Evolutionary conservation across 2,797 vertebrate genomes (phyloP), one percentile per base, ranked within the genome.

Genomic region (Oreochromis grahami): DNA sequence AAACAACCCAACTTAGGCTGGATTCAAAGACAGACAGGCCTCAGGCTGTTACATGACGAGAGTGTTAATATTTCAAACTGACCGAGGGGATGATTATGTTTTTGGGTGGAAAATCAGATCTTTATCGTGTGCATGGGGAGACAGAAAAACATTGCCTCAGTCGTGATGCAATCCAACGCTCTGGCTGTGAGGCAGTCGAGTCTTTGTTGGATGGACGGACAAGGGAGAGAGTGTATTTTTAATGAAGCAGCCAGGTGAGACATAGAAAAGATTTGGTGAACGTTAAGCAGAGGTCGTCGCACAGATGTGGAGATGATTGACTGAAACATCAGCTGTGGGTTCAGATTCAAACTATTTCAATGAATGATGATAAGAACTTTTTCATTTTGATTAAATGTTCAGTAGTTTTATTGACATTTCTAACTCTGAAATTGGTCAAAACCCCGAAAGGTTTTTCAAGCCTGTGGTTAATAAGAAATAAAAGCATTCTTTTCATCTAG

Each of bases 91-190:
- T 51, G 58, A 56, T 81, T 83, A 78, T 41, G 48, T 45, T 83
- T 86, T 78, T 68, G 76, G 43, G 50, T 58, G 76, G 45, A 83
- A 77, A 85, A 60, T 70, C 70, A 63, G 77, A 63, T 82, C 82
- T 89, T 81, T 50, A 79, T 81, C 53, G 74, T 76, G 72, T 65
- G 77, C 81, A 13, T n/a, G 2, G 65, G 82, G 43, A 76, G 45
- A 34, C 70, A 34, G n/a, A 48, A 79, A 81, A 88, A 87, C 72
- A 80, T 82, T 76, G 74, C 53, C 60, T 85, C 85, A 84, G 24
- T 60, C 15, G 12, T 86, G 86, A 86, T 82, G 81, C 85, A 89
- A 83, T 63, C 77, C 43, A 24, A 9, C 77, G 2, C 12, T 14
- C 7, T 65, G 83, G 41, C 83, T 80, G 63, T 48, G 4, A 76